Conservation (phyloP, 1,140 invertebrate genomes). For the Drosophila mauritiana region DNA sequence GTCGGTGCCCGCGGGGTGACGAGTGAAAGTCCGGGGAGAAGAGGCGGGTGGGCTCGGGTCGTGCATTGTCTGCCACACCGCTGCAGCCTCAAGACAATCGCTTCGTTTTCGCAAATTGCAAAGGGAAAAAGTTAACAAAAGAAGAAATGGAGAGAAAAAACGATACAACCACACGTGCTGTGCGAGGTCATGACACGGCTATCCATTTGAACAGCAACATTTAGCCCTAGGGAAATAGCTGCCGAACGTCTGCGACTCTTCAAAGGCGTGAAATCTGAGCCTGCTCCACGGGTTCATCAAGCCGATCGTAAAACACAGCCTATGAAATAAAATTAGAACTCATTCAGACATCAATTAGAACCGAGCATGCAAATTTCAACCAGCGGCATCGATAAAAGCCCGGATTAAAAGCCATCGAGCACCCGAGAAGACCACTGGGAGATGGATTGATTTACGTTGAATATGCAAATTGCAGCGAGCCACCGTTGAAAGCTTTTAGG, state of each 20-base stretch:
- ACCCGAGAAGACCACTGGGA: slow-evolving; percentile 19
- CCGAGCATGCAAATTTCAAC: slow-evolving; percentile 63
- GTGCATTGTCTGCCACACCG: slow-evolving; percentile 66
- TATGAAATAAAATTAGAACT: slow-evolving; percentile 63
- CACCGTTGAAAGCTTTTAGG: slow-evolving; percentile 45
- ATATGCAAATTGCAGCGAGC: slow-evolving; percentile 46
- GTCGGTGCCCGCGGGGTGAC: slow-evolving; percentile 58
- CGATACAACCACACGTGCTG: slow-evolving; percentile 49
- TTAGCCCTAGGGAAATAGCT: slow-evolving; percentile 1
- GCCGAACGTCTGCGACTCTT: background rate
- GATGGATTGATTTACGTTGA: slow-evolving; percentile 46
- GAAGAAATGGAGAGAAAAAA: slow-evolving; percentile 13
- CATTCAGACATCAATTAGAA: slow-evolving; percentile 75
- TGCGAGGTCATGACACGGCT: slow-evolving; percentile 42
- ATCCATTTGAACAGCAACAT: slow-evolving; percentile 15
- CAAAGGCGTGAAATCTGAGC: slow-evolving; percentile 45
- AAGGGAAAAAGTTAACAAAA: slow-evolving; percentile 4
- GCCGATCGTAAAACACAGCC: slow-evolving; percentile 57
- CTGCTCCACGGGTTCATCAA: slow-evolving; percentile 35
- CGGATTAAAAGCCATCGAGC: slow-evolving; percentile 25
- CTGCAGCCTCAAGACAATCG: slow-evolving; percentile 40
- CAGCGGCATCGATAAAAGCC: slow-evolving; percentile 61
- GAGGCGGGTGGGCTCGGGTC: slow-evolving; percentile 48
- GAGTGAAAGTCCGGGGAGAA: slow-evolving; percentile 64
- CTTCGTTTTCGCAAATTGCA: slow-evolving; percentile 40